Percentiles rank a stretch among this genome's conserved stretches.
Evolutionary conservation across 2,797 vertebrate genomes (phyloP).

Genomic region (Valencia hispanica): DNA sequence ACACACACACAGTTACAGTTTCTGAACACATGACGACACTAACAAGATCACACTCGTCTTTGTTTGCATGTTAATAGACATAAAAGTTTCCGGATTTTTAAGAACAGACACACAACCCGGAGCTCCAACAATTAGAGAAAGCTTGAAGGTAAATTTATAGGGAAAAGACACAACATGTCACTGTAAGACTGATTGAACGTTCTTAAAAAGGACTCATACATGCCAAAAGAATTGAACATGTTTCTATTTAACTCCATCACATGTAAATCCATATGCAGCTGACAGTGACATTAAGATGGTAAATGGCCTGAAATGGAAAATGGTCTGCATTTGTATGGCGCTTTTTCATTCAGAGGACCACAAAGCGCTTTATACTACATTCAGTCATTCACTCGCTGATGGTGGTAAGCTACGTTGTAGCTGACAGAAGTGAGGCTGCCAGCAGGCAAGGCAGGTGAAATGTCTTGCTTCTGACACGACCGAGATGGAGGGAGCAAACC

Average conservation of each 20-base stretch:
- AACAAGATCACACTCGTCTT: slow-evolving; percentile 41
- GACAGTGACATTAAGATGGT: neutral
- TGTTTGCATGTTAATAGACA: neutral
- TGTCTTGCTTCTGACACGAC: no score
- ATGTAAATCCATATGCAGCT: neutral
- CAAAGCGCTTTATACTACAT: no score
- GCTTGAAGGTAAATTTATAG: no score
- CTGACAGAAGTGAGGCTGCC: no score
- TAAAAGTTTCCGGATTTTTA: neutral
- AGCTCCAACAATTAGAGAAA: neutral
- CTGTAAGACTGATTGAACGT: neutral
- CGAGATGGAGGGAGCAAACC: no score
- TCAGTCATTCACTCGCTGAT: no score
- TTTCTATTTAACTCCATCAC: neutral
- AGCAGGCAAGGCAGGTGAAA: no score
- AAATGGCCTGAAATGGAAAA: no score
- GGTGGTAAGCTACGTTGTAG: no score
- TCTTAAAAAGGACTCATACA: neutral
- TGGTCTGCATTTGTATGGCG: no score
- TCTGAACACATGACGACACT: slow-evolving; percentile 53
- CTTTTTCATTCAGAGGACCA: no score
- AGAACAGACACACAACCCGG: neutral
- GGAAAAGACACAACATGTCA: neutral
- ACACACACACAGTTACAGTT: slow-evolving; percentile 32
- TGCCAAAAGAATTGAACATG: neutral